Evolutionary conservation across 2,888 invertebrate genomes (phyloP), one percentile per base, ranked within the genome.

Genomic region (Nematopogon swammerdamellus): DNA sequence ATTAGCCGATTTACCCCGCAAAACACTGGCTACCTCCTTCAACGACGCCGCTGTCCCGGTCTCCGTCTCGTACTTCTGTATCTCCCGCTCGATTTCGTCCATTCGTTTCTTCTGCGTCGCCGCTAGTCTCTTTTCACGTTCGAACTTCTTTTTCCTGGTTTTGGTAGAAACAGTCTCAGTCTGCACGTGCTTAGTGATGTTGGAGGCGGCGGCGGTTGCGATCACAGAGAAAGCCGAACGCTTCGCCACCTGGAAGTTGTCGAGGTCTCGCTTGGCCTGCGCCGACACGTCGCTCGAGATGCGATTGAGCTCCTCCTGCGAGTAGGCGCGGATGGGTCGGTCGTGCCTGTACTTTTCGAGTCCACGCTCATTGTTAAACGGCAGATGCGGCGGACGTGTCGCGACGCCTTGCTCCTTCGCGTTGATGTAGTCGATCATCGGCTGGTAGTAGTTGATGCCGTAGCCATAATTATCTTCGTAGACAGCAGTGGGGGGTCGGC

Each of bases 401-500:
- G 61, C 51, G 17, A 66, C 57, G 49, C 77, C 80, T 49, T 69
- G 76, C 57, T 85, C 82, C 72, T 88, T 89, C 45, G 83, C 84
- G 63, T 87, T 86, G 58, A 92, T 85, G 63, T 90, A 91, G 70
- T 92, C 91, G 61, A 92, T 85, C 91, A 92, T 91, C 47, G 92
- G 92, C 68, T 91, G 89, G 72, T 92, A 92, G 70, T 85, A 91
- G 73, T 91, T 89, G 62, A 91, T 89, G 48, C 89, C 91, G 68
- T 87, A 90, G 57, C 88, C 88, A 72, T 92, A 92, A 72, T 92
- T 92, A 68, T 87, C 86, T 63, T 89, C 87, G 74, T 92, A 92
- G 51, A 88, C 84, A 50, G 84, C 67, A 18, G 88, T 86, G 49
- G 85, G 84, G 48, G 85, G 85, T 56, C 77, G 79, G 50, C 68